Evolutionary conservation across 2,888 invertebrate species (phyloP), one percentile per base, ranked within the genome.

Genomic region (Drosophila prolongata): DNA sequence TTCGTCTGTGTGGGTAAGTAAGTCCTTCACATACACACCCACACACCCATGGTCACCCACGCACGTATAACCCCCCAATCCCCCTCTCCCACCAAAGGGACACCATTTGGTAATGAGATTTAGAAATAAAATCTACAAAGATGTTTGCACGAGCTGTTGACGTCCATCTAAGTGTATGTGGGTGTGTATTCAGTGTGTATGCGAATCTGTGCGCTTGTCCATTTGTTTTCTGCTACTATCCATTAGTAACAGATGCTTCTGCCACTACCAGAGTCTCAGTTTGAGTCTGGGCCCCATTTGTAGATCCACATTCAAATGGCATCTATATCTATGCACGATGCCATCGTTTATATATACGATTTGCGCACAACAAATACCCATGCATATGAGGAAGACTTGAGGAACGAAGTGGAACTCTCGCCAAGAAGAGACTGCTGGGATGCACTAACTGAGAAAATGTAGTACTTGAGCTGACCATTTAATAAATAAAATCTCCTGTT

Each of bases 21-120:
- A 68, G 66, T 76, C 50, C 65, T 46, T 58, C 49, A 47, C 50
- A 57, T 66, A 55, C 64, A 72, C 49, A 50, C 47, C 43, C 65
- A 67, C 46, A 50, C 24, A 24, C 24, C 24, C 24, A 0, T 24
- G 4, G 30, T 6, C 47, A 47, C 60, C 37, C 43, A 61, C 49
- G 46, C 47, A 78, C 61, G 57, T 38, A 53, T 44, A 42, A 19
- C 66, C 65, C 57, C 66, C 70, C 50, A 74, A 35, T 44, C 44
- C 42, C 8, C 30, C 6, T 10, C 10, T 10, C 52, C 82, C 69
- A 64, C 85, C 76, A 68, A 72, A 76, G 89, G 89, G 87, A 85
- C 89, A 87, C 84, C 84, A 85, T 89, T 85, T 89, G 81, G 89
- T 85, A 85, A 85, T 85, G 89, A 85, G 84, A 85, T 85, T 85